These are phyloP conservation scores for Pipa parva DNA, from an alignment of 2,113 vertebrate species.

Conservation along the genomic window DNA sequence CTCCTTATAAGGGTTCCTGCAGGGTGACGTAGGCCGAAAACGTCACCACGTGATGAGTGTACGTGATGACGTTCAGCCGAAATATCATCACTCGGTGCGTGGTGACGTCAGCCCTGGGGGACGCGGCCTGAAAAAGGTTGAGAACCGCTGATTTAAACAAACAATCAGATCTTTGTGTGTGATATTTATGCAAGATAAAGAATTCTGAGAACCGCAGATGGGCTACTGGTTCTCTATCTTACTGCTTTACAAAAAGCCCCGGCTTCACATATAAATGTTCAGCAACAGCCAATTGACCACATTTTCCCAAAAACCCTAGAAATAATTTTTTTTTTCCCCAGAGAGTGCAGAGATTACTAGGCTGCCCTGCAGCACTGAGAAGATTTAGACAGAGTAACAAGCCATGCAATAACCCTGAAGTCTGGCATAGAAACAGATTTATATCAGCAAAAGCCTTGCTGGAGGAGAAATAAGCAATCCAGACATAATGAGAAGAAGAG, in stretches of 20 bases:
- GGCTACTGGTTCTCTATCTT: too few species aligned
- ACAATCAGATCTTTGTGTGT: too few species aligned
- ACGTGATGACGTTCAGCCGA: too few species aligned
- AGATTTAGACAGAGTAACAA: background rate
- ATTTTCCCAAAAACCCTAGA: background rate
- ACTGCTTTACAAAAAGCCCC: background rate
- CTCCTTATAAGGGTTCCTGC: too few species aligned
- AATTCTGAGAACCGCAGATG: too few species aligned
- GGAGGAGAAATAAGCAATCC: slow-evolving; percentile 14
- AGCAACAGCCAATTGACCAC: slow-evolving; percentile 9
- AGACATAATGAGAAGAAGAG: background rate
- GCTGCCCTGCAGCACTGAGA: background rate
- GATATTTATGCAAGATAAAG: too few species aligned
- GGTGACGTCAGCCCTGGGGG: too few species aligned
- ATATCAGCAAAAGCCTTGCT: slow-evolving; percentile 1
- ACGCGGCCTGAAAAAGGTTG: too few species aligned
- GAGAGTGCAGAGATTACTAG: background rate
- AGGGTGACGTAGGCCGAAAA: too few species aligned
- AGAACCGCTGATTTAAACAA: too few species aligned
- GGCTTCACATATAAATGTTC: slow-evolving; percentile 4
- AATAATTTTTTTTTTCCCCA: background rate
- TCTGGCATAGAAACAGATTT: background rate
- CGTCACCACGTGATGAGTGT: too few species aligned
- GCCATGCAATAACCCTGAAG: background rate
- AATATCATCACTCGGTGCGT: too few species aligned